Base-by-base conservation (phyloP, 2,888 invertebrate species). In the Drymonia ruficornis region DNA sequence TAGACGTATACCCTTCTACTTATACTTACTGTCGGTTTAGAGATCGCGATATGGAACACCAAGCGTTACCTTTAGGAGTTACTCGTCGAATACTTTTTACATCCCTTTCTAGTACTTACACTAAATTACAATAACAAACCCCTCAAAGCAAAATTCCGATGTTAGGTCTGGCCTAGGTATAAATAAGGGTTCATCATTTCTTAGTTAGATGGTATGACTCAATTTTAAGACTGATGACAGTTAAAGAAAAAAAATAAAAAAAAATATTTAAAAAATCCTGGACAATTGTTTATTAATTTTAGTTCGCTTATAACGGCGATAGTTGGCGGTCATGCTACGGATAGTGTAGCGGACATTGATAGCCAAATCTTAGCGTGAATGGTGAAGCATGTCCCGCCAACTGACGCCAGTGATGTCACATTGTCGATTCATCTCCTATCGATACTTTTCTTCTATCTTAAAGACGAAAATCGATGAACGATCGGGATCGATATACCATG, bases 161-260 rank as follows among this genome's bases (percentile, higher is more conserved):
- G 77, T 84, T 84, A 84, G 80, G 81, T 86, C 84, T 78, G 91
- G 91, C 91, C 92, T 92, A 91, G 88, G 75, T 87, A 87, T 86
- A 80, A 78, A 71, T 89, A 89, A 88, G 89, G 76, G 77, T 86
- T 90, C 85, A 86, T 88, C 84, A 88, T 89, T 87, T 90, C 85
- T 89, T 90, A 89, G 82, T 89, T 90, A 92, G 91, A 89, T 83
- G 83, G 88, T 92, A 91, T 83, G 89, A 93, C 93, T 93, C 93
- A 93, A 93, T 91, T 91, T 92, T 92, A 93, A 93, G 93, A 93
- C 93, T 93, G 93, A 93, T 89, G 86, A 89, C 87, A 86, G 84
- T 79, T 88, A 89, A 85, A 72, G 63, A 78, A 80, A 74, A 80
- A 84, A 72, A 62, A 60, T 42, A 56, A 73, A 76, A 81, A 76